A percentile compares a stretch with the other conserved stretches of the same genome.
phyloP scores from a whole-genome alignment of 2,797 vertebrate genomes.

The Sphenopsis melanotis region DNA sequence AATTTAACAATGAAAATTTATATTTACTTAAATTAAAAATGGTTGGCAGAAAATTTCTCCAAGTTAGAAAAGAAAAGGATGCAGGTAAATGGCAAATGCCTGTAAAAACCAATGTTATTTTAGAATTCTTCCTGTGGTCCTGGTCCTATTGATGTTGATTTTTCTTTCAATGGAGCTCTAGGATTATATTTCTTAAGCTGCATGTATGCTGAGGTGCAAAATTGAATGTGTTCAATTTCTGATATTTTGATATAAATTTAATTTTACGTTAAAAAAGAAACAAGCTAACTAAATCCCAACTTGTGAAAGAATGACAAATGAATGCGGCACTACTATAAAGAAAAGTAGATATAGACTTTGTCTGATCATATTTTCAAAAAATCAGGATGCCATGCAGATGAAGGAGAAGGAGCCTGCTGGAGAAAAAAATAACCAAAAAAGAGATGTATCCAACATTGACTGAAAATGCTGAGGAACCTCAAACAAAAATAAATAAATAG shows the following conservation, averaged over 20 bases:
- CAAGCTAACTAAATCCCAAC: neutral
- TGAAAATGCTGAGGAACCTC: conserved; percentile 12
- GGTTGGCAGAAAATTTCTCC: neutral
- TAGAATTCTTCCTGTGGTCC: neutral
- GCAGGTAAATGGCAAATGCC: neutral
- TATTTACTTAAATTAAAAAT: neutral
- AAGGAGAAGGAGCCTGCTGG: neutral
- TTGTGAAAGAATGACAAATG: neutral
- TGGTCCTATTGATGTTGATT: neutral
- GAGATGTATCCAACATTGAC: neutral
- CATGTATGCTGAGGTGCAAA: neutral
- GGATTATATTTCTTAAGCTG: neutral
- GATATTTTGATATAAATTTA: neutral
- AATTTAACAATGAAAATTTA: neutral
- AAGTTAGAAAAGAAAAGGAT: neutral
- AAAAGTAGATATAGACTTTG: neutral
- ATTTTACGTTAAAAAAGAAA: neutral
- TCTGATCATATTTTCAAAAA: neutral
- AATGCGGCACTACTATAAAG: neutral
- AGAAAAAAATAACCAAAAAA: conserved; percentile 24
- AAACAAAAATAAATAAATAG: conserved; percentile 22
- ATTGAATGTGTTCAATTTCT: neutral
- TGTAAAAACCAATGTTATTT: neutral
- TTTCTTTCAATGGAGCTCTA: neutral
- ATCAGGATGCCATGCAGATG: neutral